Evolutionary conservation across 2,113 vertebrate species (phyloP), one percentile per base, ranked within the genome.

Genomic region (Psettodes erumei): DNA sequence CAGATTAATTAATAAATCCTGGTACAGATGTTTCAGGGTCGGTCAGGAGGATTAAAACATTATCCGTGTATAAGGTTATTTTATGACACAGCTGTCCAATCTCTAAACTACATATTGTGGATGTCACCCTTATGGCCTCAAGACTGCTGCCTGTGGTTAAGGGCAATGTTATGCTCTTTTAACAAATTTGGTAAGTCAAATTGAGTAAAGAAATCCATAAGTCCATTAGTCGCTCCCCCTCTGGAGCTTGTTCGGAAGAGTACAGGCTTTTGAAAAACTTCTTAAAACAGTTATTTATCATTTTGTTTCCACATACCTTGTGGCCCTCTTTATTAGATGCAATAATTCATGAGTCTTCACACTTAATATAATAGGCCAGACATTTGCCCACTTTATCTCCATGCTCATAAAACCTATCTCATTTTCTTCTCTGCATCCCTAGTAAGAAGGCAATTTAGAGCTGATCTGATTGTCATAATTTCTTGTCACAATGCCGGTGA

Each of bases 381-480:
- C 19, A 21, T 48, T 48, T 48, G 7, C 45, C 45, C 10, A n/a
- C n/a, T 48, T 48, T 48, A 48, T 48, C 45, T 48, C 45, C 45
- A 8, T 47, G 43, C 8, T 47, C n/a, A 23, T 48, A 48, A 21
- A 48, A 47, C 43, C 19, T 30, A 69, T 12, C 42, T 69, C 0
- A 68, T 42, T 43, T 43, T 69, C 16, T 43, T 55, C 27, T 69
- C 51, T 55, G 37, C 50, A 40, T 67, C 48, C 8, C 32, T 67
- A 12, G 64, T 69, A 47, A 58, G 28, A 23, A 70, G 38, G 6
- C 38, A 71, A 13, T 71, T 59, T 16, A 56, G 38, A 6, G 25
- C 40, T 33, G 54, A 35, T 60, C 54, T 60, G 54, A 71, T 2
- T 37, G 45, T 5, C 6, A 30, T 37, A 8, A 71, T 71, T 27